Conservation (phyloP, 2,113 vertebrate genomes). For the Tringa solitaria region DNA sequence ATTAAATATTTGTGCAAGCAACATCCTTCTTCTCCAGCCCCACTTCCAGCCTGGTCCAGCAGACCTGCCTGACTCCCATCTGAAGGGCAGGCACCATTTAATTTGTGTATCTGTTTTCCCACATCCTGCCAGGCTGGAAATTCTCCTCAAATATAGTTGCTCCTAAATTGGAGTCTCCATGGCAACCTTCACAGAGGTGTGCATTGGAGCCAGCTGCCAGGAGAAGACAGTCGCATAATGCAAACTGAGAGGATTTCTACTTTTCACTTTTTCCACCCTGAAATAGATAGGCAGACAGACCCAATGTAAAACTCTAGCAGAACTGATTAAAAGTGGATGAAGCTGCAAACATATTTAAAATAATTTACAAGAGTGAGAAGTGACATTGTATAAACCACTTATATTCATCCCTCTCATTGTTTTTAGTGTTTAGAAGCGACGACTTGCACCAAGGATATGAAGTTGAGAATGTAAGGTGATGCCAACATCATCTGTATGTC, state of each 20-base stretch:
- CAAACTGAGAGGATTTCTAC: background rate
- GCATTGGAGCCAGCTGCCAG: background rate
- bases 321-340: background rate
- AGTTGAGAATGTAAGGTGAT: background rate
- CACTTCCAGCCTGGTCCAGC: background rate
- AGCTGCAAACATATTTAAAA: background rate
- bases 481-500: background rate
- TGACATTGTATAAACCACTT: background rate
- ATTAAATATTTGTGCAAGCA: background rate
- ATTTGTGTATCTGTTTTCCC: background rate
- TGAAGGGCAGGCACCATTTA: background rate
- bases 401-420: background rate
- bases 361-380: background rate
- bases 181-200: slow-evolving; percentile 31
- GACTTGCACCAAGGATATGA: background rate
- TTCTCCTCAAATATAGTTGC: slow-evolving; percentile 10
- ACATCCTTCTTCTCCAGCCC: background rate
- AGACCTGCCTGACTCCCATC: background rate
- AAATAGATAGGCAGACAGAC: background rate
- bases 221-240: background rate
- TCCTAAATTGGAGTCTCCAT: slow-evolving; percentile 43
- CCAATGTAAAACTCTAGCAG: background rate
- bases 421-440: background rate
- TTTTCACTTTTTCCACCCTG: background rate
- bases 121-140: background rate